These are phyloP conservation scores for Sebastes taczanowskii DNA, from an alignment of 2,797 vertebrate genomes.

Conservation along the genomic window DNA sequence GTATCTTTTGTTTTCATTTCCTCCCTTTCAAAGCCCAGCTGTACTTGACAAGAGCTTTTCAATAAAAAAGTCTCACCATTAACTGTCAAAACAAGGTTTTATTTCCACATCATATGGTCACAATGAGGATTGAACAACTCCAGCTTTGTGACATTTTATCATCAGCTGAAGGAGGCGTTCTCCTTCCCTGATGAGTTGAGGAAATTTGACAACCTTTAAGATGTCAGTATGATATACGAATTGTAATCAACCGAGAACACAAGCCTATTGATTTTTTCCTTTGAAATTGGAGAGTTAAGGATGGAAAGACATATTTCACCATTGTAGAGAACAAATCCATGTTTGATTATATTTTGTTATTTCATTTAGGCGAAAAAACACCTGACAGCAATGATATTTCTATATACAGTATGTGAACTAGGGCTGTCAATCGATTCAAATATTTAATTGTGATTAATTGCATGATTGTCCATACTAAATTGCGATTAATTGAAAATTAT, in stretches of 20 bases:
- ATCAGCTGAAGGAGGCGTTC: neutral
- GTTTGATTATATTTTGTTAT: neutral
- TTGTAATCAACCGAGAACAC: neutral
- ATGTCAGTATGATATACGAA: neutral
- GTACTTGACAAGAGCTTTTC: neutral
- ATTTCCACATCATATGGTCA: neutral
- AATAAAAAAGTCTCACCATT: neutral
- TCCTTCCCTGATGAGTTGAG: neutral
- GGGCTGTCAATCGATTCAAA: no score
- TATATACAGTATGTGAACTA: neutral
- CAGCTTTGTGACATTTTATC: neutral
- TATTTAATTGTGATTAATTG: no score
- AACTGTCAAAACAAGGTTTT: neutral
- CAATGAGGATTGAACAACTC: neutral
- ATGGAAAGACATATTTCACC: neutral
- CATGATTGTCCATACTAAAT: no score
- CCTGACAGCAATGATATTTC: neutral
- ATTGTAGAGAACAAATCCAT: neutral
- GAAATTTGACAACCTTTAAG: neutral
- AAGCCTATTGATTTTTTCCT: neutral
- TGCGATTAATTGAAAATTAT: no score
- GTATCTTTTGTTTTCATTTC: slow-evolving; percentile 44
- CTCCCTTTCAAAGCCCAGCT: neutral
- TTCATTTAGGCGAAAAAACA: neutral
- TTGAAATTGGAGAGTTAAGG: neutral